Conservation (phyloP, 2,888 invertebrate species). For the Octodonta nipae region DNA sequence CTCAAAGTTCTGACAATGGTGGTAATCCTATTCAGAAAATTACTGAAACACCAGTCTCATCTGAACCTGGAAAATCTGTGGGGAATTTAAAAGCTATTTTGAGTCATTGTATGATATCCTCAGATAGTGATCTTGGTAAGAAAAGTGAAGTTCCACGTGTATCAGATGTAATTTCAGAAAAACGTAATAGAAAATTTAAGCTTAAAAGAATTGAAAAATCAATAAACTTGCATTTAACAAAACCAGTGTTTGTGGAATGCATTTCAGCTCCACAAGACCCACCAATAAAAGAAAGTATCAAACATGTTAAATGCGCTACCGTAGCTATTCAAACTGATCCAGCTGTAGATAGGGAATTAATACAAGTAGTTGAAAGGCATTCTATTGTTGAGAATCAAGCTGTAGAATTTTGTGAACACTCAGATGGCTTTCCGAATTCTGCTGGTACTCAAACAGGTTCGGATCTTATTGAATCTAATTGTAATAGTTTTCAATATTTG, state of each 20-base stretch:
- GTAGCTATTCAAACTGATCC: constrained; percentile 18
- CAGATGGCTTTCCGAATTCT: constrained; percentile 9
- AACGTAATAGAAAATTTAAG: too few species aligned
- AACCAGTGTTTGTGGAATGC: constrained; percentile 25
- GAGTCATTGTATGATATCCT: too few species aligned
- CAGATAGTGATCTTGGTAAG: too few species aligned
- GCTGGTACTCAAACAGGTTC: constrained; percentile 15
- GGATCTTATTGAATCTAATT: constrained; percentile 31
- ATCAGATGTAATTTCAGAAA: too few species aligned
- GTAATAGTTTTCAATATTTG: constrained; percentile 54
- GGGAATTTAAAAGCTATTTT: too few species aligned
- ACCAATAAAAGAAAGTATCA: constrained; percentile 4
- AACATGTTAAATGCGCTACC: constrained; percentile 8
- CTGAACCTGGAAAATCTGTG: constrained; percentile 6
- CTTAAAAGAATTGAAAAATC: too few species aligned
- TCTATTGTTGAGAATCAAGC: constrained; percentile 11
- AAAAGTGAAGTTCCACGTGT: too few species aligned
- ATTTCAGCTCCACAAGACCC: constrained; percentile 6
- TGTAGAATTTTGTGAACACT: constrained; percentile 10
- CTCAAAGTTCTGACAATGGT: constrained; percentile 17
- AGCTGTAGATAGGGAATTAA: constrained; percentile 7
- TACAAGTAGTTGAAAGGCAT: constrained; percentile 3
- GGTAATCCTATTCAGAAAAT: constrained; percentile 3
- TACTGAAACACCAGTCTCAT: constrained; percentile 7
- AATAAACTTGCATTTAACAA: too few species aligned